Conservation (phyloP, 2,888 invertebrate genomes). For the Nysson spinosus region DNA sequence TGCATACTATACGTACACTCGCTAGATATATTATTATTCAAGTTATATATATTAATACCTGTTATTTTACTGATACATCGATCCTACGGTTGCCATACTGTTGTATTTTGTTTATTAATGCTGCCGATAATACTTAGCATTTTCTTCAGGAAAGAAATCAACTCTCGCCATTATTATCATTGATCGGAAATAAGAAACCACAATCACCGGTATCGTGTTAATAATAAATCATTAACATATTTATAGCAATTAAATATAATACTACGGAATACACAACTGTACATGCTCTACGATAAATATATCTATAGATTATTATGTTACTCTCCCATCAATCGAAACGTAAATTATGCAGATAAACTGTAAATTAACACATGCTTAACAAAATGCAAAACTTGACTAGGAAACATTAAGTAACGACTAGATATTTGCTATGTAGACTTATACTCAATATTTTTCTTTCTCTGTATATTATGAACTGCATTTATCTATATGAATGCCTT, state of each 20-base stretch:
- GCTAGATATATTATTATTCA: constrained; percentile 10
- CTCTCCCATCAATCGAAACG: constrained; percentile 26
- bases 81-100: constrained; percentile 23
- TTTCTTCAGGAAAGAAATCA: constrained; percentile 24
- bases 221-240: constrained; percentile 28
- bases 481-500: constrained; percentile 4
- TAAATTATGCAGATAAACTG: constrained; percentile 35
- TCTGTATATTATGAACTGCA: constrained; percentile 19
- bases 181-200: constrained; percentile 21
- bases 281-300: constrained; percentile 29
- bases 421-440: constrained; percentile 59
- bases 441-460: constrained; percentile 38
- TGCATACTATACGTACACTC: constrained; percentile 7
- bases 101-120: constrained; percentile 27
- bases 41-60: constrained; percentile 32
- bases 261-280: constrained; percentile 41
- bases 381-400: constrained; percentile 74
- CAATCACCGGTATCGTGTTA: constrained; percentile 24
- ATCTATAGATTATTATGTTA: constrained; percentile 28
- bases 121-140: constrained; percentile 37
- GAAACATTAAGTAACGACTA: constrained; percentile 74
- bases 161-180: constrained; percentile 10
- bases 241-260: constrained; percentile 38
- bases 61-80: constrained; percentile 26
- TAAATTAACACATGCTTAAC: constrained; percentile 60